Percentiles rank a stretch among this genome's conserved stretches.
Evolutionary conservation across 2,888 invertebrate genomes (phyloP).

Genomic region (Cantharis nigra): DNA sequence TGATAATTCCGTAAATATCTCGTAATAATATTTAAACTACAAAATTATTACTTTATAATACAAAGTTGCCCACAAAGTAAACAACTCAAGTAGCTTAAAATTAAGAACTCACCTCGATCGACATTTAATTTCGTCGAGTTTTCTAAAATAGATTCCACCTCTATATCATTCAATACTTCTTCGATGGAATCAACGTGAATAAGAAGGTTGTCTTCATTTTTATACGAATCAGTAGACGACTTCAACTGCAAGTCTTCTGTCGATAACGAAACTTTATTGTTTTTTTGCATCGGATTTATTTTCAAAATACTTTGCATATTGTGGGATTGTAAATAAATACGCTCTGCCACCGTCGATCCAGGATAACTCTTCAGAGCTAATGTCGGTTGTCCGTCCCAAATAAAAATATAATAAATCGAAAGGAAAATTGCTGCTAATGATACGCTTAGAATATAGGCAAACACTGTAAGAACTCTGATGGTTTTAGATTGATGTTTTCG

Average conservation of each 20-base stretch:
- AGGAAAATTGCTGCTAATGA: conserved; percentile 83
- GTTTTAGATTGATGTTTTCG: conserved; percentile 50
- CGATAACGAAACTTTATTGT: background rate
- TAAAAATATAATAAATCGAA: conserved; percentile 80
- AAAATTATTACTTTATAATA: too few relatives aligned
- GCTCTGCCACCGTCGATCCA: background rate
- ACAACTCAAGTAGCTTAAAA: background rate
- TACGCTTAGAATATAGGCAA: conserved; percentile 82
- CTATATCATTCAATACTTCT: background rate
- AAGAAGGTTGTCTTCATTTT: background rate
- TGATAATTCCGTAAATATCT: too few relatives aligned
- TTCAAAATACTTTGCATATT: background rate
- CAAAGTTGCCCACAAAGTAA: background rate
- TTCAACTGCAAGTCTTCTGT: background rate
- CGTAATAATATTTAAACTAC: too few relatives aligned
- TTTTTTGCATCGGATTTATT: background rate
- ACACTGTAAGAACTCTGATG: conserved; percentile 74
- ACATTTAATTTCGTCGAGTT: background rate
- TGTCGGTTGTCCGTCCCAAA: conserved; percentile 74
- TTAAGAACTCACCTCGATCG: background rate
- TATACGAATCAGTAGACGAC: background rate
- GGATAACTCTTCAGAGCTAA: conserved; percentile 40
- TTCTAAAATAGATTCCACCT: background rate
- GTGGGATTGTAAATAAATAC: background rate
- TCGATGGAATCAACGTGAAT: background rate